Percentiles rank a stretch among this genome's conserved stretches.
phyloP scores from a whole-genome alignment of 2,113 vertebrate genomes.

The Mastomys coucha region DNA sequence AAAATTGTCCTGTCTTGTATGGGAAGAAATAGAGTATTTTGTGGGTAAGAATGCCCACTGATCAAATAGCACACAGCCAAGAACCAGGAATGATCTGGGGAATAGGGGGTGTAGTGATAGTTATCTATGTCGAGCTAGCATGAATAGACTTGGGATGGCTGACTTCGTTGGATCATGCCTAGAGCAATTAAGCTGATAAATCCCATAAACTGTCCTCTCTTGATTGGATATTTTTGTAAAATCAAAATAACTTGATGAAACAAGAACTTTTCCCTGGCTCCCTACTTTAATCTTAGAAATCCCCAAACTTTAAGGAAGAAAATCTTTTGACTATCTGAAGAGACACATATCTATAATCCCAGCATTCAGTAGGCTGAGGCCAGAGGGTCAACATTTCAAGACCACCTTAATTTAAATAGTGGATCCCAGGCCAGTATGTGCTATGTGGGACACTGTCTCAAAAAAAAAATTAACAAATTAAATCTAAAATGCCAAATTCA shows the following conservation, averaged over 20 bases:
- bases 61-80: neutral
- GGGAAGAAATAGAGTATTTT: neutral
- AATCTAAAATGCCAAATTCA: neutral
- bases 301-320: slow-evolving; percentile 14
- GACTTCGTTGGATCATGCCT: neutral
- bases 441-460: neutral
- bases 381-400: neutral
- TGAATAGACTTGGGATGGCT: neutral
- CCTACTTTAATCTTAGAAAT: slow-evolving; percentile 26
- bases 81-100: neutral
- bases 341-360: neutral
- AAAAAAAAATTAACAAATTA: slow-evolving; percentile 6
- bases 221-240: slow-evolving; percentile 16
- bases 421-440: neutral
- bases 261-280: neutral
- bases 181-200: slow-evolving; percentile 2
- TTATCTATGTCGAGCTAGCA: neutral
- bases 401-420: neutral
- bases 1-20: neutral
- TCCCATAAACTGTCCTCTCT: neutral
- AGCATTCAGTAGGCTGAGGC: neutral
- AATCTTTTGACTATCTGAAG: neutral
- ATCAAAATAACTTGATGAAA: neutral
- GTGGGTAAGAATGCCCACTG: too few relatives aligned
- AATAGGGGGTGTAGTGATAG: neutral